phyloP scores from a whole-genome alignment of 2,797 vertebrate species.

The Potorous gilbertii region DNA sequence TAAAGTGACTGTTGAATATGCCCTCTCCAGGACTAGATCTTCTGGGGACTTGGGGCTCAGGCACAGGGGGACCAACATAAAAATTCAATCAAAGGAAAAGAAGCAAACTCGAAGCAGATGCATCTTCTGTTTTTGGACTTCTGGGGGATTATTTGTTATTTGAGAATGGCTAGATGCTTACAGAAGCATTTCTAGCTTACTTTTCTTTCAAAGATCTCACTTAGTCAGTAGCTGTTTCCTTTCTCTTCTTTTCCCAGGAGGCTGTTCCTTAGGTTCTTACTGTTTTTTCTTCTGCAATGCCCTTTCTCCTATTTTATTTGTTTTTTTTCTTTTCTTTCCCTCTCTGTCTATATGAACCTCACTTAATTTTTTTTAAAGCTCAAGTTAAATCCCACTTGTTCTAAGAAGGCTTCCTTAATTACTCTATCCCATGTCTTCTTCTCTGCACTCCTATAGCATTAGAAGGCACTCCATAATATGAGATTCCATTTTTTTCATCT shows the following conservation, averaged over 20 bases:
- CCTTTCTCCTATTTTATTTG: background rate
- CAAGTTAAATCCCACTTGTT: background rate
- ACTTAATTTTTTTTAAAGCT: background rate
- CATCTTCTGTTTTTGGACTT: slow-evolving; percentile 7
- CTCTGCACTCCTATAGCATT: background rate
- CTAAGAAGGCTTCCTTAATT: background rate
- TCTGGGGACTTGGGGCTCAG: background rate
- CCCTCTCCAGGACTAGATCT: background rate
- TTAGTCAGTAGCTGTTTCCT: background rate
- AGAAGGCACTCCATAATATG: background rate
- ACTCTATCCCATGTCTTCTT: background rate
- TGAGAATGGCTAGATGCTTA: background rate
- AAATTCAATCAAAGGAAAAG: slow-evolving; percentile 18
- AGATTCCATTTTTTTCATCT: background rate
- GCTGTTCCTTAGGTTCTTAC: background rate
- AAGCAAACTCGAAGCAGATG: background rate
- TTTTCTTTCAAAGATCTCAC: background rate
- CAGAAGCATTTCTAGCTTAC: background rate
- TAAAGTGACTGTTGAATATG: background rate
- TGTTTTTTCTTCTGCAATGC: background rate
- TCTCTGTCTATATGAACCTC: background rate
- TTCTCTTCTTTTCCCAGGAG: background rate
- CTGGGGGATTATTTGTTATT: slow-evolving; percentile 40
- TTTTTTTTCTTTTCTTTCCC: background rate
- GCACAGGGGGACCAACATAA: background rate